Base-by-base conservation (phyloP, 2,888 invertebrate genomes). In the Laspeyria flexula region DNA sequence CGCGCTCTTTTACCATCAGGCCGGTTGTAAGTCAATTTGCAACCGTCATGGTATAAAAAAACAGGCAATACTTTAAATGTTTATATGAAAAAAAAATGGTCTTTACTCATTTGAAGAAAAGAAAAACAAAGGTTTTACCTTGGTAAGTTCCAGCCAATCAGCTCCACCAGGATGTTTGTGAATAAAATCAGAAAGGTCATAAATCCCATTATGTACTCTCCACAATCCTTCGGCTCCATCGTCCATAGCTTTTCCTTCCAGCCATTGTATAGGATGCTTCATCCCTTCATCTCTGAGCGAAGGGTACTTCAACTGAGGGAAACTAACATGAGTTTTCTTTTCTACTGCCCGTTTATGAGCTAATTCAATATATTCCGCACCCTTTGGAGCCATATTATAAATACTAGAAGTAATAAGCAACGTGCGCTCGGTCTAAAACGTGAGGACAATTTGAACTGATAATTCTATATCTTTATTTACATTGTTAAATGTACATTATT, bases 161-260 rank as follows among this genome's bases (percentile, higher is more conserved):
- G 90, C 72, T 0, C 98, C 97, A 27, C 98, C 98, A 0, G 99
- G 99, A 92, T 99, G 99, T 35, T 89, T 93, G 2, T 94, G 83
- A 3, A 96, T 90, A 80, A 98, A 99, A 12, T 94, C 93, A 0
- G 95, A 95, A 16, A 99, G 93, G 85, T 99, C 97, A 82, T 99
- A 99, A 15, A 99, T 88, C 35, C 92, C 90, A 81, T 97, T 93
- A 63, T 95, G 92, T 13, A 97, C 93, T 61, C 97, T 93, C 97
- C 97, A 97, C 1, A 96, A 81, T n/a, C 94, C 94, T 78, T 96
- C 96, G 0, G 96, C 96, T 1, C 95, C 95, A 64, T 96, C 96
- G 60, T 95, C 94, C 67, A 90, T 78, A 11, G 92, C 90, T 74
- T 96, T 95, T 1, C 94, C 95, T 33, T 92, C 85, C 23, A 96